These are phyloP conservation scores for Xanthorhoe spadicearia DNA, from an alignment of 2,888 invertebrate species.

Conservation along the genomic window DNA sequence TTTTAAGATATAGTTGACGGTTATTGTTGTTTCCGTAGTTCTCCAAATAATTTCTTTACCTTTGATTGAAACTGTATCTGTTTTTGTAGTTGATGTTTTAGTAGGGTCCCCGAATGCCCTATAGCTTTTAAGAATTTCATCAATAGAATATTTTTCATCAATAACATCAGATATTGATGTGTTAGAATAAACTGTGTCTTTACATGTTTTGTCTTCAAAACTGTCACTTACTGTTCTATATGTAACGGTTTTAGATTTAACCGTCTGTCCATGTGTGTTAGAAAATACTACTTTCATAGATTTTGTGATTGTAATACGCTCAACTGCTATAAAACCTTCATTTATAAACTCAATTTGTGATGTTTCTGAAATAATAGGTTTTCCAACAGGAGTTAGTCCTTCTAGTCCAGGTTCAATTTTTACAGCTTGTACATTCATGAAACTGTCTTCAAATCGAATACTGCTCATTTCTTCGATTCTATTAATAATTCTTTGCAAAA, in stretches of 20 bases:
- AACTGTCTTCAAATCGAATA: slow-evolving; percentile 13
- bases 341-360: slow-evolving; percentile 41
- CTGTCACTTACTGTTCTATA: slow-evolving; percentile 42
- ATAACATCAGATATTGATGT: slow-evolving; percentile 41
- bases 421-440: slow-evolving; percentile 14
- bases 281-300: slow-evolving; percentile 45
- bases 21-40: not conserved
- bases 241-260: slow-evolving; percentile 46
- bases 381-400: slow-evolving; percentile 16
- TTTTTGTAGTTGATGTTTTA: not conserved
- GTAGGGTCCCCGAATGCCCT: slow-evolving; percentile 14
- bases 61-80: not conserved
- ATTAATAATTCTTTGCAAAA: slow-evolving; percentile 8
- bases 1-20: slow-evolving; percentile 11
- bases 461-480: slow-evolving; percentile 11
- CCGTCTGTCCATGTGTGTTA: slow-evolving; percentile 35
- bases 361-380: slow-evolving; percentile 45
- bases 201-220: slow-evolving; percentile 41
- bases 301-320: slow-evolving; percentile 44
- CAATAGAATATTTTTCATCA: slow-evolving; percentile 14
- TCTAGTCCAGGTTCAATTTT: slow-evolving; percentile 14
- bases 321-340: slow-evolving; percentile 34
- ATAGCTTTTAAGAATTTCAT: slow-evolving; percentile 13
- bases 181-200: slow-evolving; percentile 38
- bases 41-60: slow-evolving; percentile 11